Conservation (phyloP, 2,113 vertebrate species). For the Meriones unguiculatus region DNA sequence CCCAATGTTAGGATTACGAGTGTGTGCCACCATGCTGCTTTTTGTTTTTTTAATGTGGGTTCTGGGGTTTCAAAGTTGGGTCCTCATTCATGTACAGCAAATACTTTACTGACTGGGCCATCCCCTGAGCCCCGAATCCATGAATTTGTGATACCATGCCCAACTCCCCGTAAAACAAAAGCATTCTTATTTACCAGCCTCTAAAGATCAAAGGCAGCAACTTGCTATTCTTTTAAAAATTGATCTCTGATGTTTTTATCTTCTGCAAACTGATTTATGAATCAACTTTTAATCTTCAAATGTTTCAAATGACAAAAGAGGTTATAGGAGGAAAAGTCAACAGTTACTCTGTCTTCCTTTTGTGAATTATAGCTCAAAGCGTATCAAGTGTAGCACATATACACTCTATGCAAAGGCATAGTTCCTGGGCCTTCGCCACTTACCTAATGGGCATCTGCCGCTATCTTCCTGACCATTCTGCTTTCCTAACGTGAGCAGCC, state of each 20-base stretch:
- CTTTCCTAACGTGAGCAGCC: neutral
- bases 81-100: neutral
- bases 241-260: neutral
- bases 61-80: neutral
- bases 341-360: neutral
- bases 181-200: neutral
- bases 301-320: neutral
- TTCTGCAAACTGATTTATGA: neutral
- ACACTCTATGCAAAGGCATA: neutral
- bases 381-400: neutral
- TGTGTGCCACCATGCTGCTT: neutral
- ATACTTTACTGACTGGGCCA: too few relatives aligned
- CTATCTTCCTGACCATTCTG: fast-evolving
- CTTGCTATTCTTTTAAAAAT: neutral
- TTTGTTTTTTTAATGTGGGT: neutral
- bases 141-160: neutral
- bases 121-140: neutral
- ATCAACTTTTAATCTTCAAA: neutral
- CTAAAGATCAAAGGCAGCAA: neutral
- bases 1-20: neutral
- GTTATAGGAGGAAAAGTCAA: neutral
- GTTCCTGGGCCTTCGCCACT: neutral
- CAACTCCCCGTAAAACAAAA: neutral
- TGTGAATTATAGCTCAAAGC: neutral
- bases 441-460: neutral